Evolutionary conservation across 1,140 invertebrate species (phyloP), one percentile per base, ranked within the genome.

Genomic region (Propsilocerus akamusi): DNA sequence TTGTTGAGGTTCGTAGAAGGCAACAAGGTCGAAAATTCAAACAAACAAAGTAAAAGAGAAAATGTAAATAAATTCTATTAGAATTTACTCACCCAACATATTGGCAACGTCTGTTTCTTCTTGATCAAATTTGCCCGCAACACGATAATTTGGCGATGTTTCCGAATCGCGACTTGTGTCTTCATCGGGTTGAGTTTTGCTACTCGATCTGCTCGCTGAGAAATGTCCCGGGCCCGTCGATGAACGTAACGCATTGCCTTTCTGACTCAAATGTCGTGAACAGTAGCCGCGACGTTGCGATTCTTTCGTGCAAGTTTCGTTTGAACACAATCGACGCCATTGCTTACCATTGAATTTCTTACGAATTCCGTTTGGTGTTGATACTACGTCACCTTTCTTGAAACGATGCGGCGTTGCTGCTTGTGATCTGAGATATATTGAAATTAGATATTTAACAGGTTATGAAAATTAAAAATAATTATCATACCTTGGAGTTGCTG

Each of bases 301-400:
- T 72, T 99, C 95, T 72, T 98, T 98, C n/a, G 80, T 86, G 69
- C 95, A 99, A 50, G 86, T 86, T 62, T 92, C 86, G 66, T 87
- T 90, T 52, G 90, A 93, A 55, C 63, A 65, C 32, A 99, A 74
- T 58, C 95, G 74, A 54, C 95, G 75, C 96, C 95, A 98, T 64
- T 98, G 96, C 72, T 98, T 98, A 5, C 96, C 96, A 72, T 99
- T 99, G 67, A 95, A 99, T 71, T 98, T 98, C 71, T 98, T 98
- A 4, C 93, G 72, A 56, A 98, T 93, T 54, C 95, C 95, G 62
- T 89, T 95, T 46, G 92, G 88, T 46, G 90, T 95, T 25, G 86
- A 82, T 26, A 99, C 92, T 58, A 98, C 88, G 68, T 99, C 95
- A 53, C 95, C 96, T 70, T 99, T 97, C 70, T 96, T 97, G 70